A percentile compares a stretch with the other conserved stretches of the same genome.
Evolutionary conservation across 2,113 vertebrate genomes (phyloP).

Genomic region (Acrocephalus kingi): DNA sequence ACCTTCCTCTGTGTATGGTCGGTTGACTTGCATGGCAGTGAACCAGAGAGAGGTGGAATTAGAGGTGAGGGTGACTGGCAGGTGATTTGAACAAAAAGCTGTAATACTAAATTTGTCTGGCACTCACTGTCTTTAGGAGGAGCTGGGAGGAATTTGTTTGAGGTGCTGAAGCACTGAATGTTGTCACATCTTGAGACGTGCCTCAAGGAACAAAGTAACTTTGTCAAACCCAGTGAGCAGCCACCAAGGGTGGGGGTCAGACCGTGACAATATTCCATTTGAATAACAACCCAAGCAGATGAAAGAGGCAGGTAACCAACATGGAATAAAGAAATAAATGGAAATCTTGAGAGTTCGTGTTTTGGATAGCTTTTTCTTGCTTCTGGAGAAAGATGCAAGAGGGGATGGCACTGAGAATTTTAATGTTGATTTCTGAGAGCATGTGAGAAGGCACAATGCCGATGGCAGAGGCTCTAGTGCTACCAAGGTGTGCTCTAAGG

Average conservation of each 20-base stretch:
- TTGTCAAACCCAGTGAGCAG: background rate
- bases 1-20: background rate
- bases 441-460: background rate
- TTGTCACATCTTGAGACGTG: background rate
- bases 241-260: background rate
- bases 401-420: background rate
- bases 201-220: background rate
- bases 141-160: background rate
- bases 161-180: background rate
- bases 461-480: background rate
- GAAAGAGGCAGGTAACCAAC: background rate
- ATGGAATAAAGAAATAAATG: background rate
- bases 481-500: background rate
- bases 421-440: background rate
- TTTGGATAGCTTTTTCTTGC: background rate
- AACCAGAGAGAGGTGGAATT: background rate
- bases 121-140: background rate
- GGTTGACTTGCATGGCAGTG: fast-evolving
- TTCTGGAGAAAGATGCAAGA: background rate
- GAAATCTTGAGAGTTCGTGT: background rate
- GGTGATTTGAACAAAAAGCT: background rate
- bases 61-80: background rate
- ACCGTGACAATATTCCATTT: background rate
- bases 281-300: background rate
- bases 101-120: background rate